A percentile compares a stretch with the other conserved stretches of the same genome.
Conservation (phyloP, 2,888 invertebrate genomes). For the Hirtodrosophila confusa region DNA sequence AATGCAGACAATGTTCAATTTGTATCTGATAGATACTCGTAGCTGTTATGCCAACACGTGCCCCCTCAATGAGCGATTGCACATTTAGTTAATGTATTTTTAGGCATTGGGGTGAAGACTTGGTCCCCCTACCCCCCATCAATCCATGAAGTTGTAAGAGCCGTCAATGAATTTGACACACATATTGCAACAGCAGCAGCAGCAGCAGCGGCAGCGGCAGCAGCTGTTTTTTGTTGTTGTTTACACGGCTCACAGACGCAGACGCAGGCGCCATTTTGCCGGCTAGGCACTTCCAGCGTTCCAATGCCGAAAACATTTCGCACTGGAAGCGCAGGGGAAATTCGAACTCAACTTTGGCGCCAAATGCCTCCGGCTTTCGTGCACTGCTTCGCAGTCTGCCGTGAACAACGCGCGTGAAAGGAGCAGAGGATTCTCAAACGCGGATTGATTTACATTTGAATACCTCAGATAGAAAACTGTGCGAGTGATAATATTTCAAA, state of each 20-base stretch:
- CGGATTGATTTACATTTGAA: constrained; percentile 13
- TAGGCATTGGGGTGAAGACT: too few relatives aligned
- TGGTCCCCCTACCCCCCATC: too few relatives aligned
- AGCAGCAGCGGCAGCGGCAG: not conserved
- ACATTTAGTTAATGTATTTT: too few relatives aligned
- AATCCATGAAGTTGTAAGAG: not conserved
- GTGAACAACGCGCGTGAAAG: constrained; percentile 56
- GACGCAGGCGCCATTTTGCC: constrained; percentile 64
- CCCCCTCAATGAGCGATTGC: too few relatives aligned
- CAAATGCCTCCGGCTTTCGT: constrained; percentile 41
- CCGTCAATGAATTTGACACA: constrained; percentile 23
- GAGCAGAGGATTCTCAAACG: constrained; percentile 14
- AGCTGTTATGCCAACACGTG: too few relatives aligned
- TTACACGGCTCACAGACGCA: constrained; percentile 33
- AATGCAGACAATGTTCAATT: not conserved
- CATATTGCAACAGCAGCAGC: not conserved
- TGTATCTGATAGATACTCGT: too few relatives aligned
- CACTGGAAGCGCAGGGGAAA: constrained; percentile 60
- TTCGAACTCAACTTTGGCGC: constrained; percentile 63
- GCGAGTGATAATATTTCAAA: too few relatives aligned
- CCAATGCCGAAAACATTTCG: constrained; percentile 38
- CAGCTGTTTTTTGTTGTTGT: constrained; percentile 68
- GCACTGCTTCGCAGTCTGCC: constrained; percentile 36
- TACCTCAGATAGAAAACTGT: too few relatives aligned
- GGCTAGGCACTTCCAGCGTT: constrained; percentile 42